phyloP scores from a whole-genome alignment of 2,113 vertebrate species.

The Emydura subglobosa region DNA sequence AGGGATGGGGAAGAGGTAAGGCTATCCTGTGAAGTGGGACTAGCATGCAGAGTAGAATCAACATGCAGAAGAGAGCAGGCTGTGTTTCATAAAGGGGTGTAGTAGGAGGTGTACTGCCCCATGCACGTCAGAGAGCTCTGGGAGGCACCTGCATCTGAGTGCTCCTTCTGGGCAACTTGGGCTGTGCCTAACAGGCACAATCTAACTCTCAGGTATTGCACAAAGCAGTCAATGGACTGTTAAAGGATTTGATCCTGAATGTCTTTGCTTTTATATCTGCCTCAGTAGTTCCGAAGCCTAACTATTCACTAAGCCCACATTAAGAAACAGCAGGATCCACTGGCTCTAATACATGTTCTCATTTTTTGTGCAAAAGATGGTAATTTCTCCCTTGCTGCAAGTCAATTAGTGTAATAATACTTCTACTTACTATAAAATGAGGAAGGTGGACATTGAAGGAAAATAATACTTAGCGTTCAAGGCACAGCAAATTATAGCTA shows the following conservation, averaged over 20 bases:
- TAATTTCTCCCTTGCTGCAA: slow-evolving; percentile 64
- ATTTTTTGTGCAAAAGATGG: slow-evolving; percentile 52
- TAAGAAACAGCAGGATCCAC: slow-evolving; percentile 38
- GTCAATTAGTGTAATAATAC: slow-evolving; percentile 66
- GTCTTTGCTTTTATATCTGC: not conserved
- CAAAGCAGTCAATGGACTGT: not conserved
- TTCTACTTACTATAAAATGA: slow-evolving; percentile 40
- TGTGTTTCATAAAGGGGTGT: fast-evolving
- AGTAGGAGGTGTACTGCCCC: fast-evolving
- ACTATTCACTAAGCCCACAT: not conserved
- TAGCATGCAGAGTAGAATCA: not conserved
- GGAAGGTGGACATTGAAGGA: slow-evolving; percentile 62
- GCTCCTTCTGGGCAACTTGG: not conserved
- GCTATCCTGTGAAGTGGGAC: not conserved
- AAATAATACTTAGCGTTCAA: slow-evolving; percentile 65
- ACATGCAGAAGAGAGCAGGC: fast-evolving
- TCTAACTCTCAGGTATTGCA: not conserved
- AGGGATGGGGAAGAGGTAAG: not conserved
- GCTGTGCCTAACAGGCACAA: not conserved
- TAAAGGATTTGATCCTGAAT: not conserved
- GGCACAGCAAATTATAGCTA: slow-evolving; percentile 40
- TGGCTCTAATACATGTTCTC: slow-evolving; percentile 39
- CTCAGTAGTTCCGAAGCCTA: not conserved
- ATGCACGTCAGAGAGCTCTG: not conserved
- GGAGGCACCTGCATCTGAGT: not conserved